phyloP scores from a whole-genome alignment of 2,888 invertebrate species.

The Digitonthophagus gazella region DNA sequence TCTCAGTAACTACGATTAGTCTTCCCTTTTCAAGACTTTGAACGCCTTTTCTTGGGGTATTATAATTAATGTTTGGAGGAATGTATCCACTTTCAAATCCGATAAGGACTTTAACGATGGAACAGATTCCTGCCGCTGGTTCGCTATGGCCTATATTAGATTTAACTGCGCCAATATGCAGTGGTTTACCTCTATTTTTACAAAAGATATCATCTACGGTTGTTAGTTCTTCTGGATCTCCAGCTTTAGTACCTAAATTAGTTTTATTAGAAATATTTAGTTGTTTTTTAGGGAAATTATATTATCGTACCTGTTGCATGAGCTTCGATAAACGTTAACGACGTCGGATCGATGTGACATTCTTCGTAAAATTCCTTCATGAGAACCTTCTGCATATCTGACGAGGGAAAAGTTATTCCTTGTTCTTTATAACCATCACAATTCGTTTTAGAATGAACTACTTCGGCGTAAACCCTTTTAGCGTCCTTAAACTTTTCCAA shows the following conservation, averaged over 20 bases:
- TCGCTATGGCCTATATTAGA: constrained; percentile 94
- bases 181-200: constrained; percentile 69
- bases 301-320: no score
- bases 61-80: constrained; percentile 83
- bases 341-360: constrained; percentile 66
- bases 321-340: constrained; percentile 79
- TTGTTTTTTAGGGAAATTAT: no score
- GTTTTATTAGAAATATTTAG: no score
- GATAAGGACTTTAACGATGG: constrained; percentile 73
- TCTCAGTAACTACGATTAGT: constrained; percentile 71
- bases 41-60: no score
- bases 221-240: constrained; percentile 81
- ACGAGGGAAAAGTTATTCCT: constrained; percentile 48
- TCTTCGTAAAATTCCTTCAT: no score
- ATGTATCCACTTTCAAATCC: no score
- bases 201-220: constrained; percentile 81
- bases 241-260: no score
- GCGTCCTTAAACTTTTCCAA: constrained; percentile 64
- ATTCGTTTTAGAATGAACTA: no score
- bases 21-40: constrained; percentile 58
- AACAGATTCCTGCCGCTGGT: constrained; percentile 79
- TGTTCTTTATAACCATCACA: no score
- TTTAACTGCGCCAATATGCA: no score
- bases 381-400: constrained; percentile 60
- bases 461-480: constrained; percentile 54